These are phyloP conservation scores for Gallinago nigripennis DNA, from an alignment of 2,797 vertebrate species.

Conservation along the genomic window DNA sequence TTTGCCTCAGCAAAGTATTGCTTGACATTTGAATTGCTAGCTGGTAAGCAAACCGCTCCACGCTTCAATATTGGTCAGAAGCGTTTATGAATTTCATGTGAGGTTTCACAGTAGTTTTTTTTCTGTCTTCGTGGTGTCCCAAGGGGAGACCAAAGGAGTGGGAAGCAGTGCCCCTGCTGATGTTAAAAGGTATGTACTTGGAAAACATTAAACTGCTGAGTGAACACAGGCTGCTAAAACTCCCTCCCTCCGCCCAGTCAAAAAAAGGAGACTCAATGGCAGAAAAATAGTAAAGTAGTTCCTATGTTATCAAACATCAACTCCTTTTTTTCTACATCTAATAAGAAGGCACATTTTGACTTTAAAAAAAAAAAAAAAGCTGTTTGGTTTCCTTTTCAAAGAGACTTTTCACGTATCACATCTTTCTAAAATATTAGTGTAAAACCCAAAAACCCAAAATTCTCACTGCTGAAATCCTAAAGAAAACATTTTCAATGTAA, in stretches of 20 bases:
- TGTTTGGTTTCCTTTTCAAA: not conserved
- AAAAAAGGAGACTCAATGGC: not conserved
- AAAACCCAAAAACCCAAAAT: not conserved
- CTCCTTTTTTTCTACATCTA: no score
- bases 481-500: not conserved
- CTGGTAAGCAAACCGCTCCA: not conserved
- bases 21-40: not conserved
- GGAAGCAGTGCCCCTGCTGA: not conserved
- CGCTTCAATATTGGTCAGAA: not conserved
- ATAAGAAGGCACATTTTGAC: not conserved
- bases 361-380: not conserved
- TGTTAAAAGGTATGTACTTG: not conserved
- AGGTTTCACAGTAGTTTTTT: not conserved
- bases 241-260: not conserved
- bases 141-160: not conserved
- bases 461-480: not conserved
- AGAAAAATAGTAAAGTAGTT: not conserved
- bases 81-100: not conserved
- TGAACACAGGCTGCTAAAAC: not conserved
- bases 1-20: not conserved
- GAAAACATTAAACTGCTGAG: not conserved
- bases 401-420: not conserved
- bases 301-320: not conserved
- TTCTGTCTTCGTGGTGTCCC: not conserved
- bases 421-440: not conserved